Evolutionary conservation across 2,888 invertebrate genomes (phyloP).

Genomic region (Cistogaster globosa): DNA sequence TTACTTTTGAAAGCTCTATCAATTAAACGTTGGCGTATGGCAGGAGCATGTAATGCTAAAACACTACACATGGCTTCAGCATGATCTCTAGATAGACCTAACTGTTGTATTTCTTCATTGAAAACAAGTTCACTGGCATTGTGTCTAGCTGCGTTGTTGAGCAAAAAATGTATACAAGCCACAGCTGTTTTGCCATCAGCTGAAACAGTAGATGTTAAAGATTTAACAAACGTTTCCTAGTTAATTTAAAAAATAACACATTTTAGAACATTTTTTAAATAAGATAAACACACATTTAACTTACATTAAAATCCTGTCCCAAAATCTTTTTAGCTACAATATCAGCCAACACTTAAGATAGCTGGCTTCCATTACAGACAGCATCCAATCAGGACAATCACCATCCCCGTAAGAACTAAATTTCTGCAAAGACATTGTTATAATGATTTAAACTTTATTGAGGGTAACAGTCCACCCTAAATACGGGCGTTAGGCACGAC

Average conservation of each 20-base stretch:
- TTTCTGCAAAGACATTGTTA: conserved; percentile 84
- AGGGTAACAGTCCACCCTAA: no score
- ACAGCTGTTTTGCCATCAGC: conserved; percentile 86
- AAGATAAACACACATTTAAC: background rate
- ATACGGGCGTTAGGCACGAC: no score
- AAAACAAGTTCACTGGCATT: conserved; percentile 87
- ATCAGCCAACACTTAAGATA: conserved; percentile 87
- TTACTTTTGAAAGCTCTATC: conserved; percentile 82
- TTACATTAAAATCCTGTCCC: conserved; percentile 85
- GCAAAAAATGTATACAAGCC: conserved; percentile 88
- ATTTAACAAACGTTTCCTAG: conserved; percentile 83
- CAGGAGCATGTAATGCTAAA: conserved; percentile 83
- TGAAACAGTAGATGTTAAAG: conserved; percentile 75
- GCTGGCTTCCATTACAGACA: conserved; percentile 88
- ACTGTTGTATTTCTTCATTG: conserved; percentile 90
- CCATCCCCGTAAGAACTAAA: conserved; percentile 93
- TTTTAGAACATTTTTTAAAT: background rate
- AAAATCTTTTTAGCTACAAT: conserved; percentile 86
- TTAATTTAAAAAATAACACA: background rate
- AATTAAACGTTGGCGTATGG: conserved; percentile 83
- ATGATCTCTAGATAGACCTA: conserved; percentile 91
- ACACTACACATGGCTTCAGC: conserved; percentile 85
- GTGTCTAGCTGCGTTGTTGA: conserved; percentile 88
- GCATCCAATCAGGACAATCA: conserved; percentile 94
- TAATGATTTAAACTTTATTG: conserved; percentile 42